phyloP scores from a whole-genome alignment of 2,888 invertebrate species.

The Uloborus plumipes region DNA sequence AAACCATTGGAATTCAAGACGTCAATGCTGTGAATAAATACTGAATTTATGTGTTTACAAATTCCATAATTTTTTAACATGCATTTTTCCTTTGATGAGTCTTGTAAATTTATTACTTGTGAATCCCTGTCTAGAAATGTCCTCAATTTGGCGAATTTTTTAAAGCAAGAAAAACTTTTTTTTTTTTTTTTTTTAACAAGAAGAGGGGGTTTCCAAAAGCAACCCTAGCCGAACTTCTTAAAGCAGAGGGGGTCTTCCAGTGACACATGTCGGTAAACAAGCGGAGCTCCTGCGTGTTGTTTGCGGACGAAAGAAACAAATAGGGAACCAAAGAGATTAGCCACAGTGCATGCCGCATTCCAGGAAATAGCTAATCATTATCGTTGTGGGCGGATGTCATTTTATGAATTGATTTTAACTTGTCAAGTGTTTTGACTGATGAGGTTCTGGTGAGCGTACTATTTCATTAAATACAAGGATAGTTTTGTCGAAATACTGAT shows the following conservation, averaged over 20 bases:
- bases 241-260: conserved; percentile 17
- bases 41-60: no score
- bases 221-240: background rate
- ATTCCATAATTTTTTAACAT: no score
- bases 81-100: no score
- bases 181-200: no score
- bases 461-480: background rate
- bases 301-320: conserved; percentile 53
- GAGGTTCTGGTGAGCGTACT: background rate
- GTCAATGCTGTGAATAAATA: no score
- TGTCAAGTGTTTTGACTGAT: background rate
- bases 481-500: no score
- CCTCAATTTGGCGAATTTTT: no score
- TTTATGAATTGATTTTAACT: background rate
- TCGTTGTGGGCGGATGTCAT: conserved; percentile 41
- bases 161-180: no score
- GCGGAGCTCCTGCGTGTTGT: conserved; percentile 59
- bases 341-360: conserved; percentile 19
- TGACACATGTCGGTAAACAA: conserved; percentile 64
- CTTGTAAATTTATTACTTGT: no score
- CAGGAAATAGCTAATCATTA: conserved; percentile 52
- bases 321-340: conserved; percentile 44
- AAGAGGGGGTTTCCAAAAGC: background rate
- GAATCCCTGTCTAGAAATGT: no score
- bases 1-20: no score